Evolutionary conservation across 35 echinoderm and acorn worm species (phyloP).

Genomic region (Apostichopus japonicus): DNA sequence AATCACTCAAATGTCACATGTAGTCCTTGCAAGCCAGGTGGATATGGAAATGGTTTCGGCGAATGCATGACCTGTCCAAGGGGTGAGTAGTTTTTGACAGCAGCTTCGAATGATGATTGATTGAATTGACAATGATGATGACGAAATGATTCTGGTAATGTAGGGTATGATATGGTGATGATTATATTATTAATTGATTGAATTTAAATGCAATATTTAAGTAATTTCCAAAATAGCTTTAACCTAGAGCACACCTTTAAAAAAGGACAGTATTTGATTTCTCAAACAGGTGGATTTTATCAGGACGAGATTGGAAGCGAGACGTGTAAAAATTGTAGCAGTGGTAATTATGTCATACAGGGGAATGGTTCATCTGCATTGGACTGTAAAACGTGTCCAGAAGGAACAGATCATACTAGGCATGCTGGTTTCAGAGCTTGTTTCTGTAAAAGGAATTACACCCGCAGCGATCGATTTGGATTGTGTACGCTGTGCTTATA

Average conservation of each 20-base stretch:
- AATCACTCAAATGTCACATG: background rate
- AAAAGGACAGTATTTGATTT: background rate
- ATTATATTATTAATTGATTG: background rate
- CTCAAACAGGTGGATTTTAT: conserved; percentile 62
- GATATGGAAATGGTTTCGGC: background rate
- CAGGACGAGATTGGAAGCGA: conserved; percentile 47
- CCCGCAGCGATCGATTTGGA: conserved; percentile 49
- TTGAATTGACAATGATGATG: no score
- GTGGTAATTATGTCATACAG: conserved; percentile 44
- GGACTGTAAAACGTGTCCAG: conserved; percentile 56
- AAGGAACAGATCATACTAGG: conserved; percentile 38
- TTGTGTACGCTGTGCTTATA: background rate
- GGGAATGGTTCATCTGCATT: conserved; percentile 9
- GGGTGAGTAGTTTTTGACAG: background rate
- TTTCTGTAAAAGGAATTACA: conserved; percentile 54
- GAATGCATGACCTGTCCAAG: background rate
- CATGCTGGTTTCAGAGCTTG: conserved; percentile 56
- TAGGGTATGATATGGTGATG: background rate
- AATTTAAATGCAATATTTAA: background rate
- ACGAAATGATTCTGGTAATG: no score
- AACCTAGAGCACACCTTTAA: background rate
- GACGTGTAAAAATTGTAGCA: conserved; percentile 39
- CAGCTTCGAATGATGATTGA: no score
- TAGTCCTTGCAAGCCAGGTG: background rate
- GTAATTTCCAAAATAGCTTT: background rate